These are phyloP conservation scores for Actinostola sp. DNA, from an alignment of 92 coral and sea anemone genomes.

Conservation along the genomic window DNA sequence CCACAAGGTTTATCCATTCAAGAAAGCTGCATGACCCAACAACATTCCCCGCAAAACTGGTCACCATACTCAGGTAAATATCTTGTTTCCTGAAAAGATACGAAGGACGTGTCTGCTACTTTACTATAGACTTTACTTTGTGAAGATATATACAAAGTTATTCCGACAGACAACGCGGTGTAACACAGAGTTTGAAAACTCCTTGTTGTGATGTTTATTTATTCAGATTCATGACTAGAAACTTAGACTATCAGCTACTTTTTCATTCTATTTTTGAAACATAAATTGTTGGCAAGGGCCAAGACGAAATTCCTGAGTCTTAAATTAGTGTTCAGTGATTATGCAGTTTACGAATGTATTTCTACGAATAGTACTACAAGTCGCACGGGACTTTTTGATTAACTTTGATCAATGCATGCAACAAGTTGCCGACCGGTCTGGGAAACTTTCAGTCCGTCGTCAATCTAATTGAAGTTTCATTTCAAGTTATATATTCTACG, in stretches of 20 bases:
- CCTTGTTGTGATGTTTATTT: constrained; percentile 7
- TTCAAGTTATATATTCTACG: constrained; percentile 5
- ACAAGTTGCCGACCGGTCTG: constrained; percentile 31
- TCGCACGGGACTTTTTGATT: constrained; percentile 6
- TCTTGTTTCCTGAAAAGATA: neutral
- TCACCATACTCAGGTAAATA: constrained; percentile 46
- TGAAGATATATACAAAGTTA: neutral
- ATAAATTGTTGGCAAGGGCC: neutral
- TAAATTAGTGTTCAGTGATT: no score
- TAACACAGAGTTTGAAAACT: neutral
- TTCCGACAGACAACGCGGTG: neutral
- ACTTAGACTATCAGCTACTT: neutral
- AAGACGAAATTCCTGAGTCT: neutral
- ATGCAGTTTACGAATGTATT: no score
- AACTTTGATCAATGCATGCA: constrained; percentile 28
- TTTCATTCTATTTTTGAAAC: constrained; percentile 4
- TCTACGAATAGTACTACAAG: neutral
- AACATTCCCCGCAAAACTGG: constrained; percentile 52
- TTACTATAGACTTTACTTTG: no score
- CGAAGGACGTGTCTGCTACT: no score
- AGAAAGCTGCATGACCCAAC: constrained; percentile 40
- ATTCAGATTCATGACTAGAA: neutral
- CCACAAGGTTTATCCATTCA: constrained; percentile 43
- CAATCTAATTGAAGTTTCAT: constrained; percentile 2
- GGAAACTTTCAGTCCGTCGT: neutral